phyloP scores from a whole-genome alignment of 2,113 vertebrate species.

The Cyprinodon brontotheroides region DNA sequence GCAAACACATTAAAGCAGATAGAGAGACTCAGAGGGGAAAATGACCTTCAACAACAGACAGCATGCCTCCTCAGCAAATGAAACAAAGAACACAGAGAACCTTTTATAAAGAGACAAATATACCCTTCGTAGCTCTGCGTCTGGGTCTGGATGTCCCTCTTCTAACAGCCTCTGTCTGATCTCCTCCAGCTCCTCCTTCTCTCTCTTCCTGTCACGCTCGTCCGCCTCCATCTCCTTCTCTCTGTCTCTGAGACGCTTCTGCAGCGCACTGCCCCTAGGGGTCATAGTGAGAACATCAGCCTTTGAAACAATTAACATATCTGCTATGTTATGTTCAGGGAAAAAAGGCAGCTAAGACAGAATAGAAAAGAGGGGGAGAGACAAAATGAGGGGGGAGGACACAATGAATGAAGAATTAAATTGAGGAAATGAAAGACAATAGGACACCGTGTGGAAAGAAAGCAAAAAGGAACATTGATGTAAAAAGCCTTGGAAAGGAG shows the following conservation, averaged over 20 bases:
- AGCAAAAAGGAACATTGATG: too few species aligned
- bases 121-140: constrained; percentile 97
- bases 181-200: constrained; percentile 98
- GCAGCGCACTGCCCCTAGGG: constrained; percentile 95
- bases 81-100: constrained; percentile 14
- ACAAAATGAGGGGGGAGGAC: too few species aligned
- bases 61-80: constrained; percentile 11
- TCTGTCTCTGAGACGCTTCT: constrained; percentile 94
- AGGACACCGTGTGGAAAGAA: too few species aligned
- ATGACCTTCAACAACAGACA: constrained; percentile 72
- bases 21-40: constrained; percentile 36
- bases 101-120: constrained; percentile 28
- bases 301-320: constrained; percentile 53
- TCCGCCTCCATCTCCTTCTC: constrained; percentile 98
- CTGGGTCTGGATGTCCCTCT: constrained; percentile 97
- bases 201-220: constrained; percentile 96
- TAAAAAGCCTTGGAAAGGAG: too few species aligned
- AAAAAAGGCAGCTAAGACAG: too few species aligned
- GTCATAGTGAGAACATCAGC: constrained; percentile 50
- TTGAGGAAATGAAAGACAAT: too few species aligned
- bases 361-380: too few species aligned
- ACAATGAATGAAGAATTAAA: too few species aligned
- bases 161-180: constrained; percentile 95
- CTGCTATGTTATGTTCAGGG: constrained; percentile 34
- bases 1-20: constrained; percentile 24